Percentiles rank a stretch among this genome's conserved stretches.
These are phyloP conservation scores for Microhierax caerulescens DNA, from an alignment of 2,797 vertebrate genomes.

Conservation along the genomic window DNA sequence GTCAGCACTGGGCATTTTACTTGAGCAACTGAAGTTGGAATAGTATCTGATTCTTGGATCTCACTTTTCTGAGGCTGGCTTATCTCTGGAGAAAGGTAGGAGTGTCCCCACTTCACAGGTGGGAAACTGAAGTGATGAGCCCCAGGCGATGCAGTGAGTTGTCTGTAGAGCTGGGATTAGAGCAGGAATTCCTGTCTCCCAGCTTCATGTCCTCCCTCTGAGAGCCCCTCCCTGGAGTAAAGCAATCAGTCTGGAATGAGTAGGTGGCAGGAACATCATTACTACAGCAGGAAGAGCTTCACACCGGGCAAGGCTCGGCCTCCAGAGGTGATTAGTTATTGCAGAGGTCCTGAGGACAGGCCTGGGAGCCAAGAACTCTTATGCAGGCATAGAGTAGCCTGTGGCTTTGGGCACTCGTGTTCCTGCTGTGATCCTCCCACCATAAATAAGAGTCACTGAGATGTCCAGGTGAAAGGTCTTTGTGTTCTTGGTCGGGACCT, in stretches of 20 bases:
- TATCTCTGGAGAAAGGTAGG: conserved; percentile 26
- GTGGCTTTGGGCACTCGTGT: neutral
- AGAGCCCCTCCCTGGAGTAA: conserved; percentile 57
- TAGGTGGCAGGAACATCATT: neutral
- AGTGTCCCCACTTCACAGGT: conserved; percentile 59
- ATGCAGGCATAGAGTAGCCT: neutral
- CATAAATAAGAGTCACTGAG: neutral
- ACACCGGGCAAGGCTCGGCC: neutral
- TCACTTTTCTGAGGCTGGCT: conserved; percentile 4
- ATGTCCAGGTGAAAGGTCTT: neutral
- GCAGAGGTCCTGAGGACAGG: neutral
- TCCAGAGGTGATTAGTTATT: neutral
- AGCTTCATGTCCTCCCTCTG: neutral
- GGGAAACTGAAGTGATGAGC: conserved; percentile 53
- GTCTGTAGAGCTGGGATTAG: neutral
- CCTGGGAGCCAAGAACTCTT: neutral
- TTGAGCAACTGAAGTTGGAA: neutral
- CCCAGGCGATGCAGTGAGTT: neutral
- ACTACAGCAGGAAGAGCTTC: neutral
- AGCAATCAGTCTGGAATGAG: conserved; percentile 40
- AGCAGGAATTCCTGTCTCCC: conserved; percentile 58
- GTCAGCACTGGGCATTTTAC: neutral
- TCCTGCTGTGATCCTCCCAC: neutral
- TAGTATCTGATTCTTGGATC: conserved; percentile 6
- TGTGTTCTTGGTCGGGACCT: neutral